phyloP scores from a whole-genome alignment of 2,113 vertebrate genomes.

The Eubucco bourcierii region DNA sequence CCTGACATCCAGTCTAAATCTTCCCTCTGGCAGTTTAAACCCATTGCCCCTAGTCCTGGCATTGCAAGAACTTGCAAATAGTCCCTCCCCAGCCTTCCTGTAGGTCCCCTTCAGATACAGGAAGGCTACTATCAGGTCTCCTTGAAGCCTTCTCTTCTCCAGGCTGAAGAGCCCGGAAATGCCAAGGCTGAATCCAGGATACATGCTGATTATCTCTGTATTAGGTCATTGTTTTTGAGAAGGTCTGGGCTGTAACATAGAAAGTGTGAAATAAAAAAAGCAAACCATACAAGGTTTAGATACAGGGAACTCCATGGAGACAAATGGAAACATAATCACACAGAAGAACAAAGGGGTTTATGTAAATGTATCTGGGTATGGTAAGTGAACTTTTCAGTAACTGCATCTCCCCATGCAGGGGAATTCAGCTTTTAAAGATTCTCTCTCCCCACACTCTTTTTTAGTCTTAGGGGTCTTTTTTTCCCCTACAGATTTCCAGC shows the following conservation, averaged over 20 bases:
- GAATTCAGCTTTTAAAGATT: constrained; percentile 22
- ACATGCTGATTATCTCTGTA: neutral
- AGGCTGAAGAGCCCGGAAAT: no score
- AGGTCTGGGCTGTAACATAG: neutral
- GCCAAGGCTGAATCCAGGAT: neutral
- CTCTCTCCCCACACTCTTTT: neutral
- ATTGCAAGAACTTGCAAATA: no score
- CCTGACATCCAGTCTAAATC: no score
- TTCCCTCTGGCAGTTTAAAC: no score
- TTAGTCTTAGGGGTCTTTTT: neutral
- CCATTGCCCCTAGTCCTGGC: no score
- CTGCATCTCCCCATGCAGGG: neutral
- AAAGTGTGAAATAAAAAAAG: neutral
- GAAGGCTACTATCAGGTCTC: no score
- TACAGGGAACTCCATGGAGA: neutral
- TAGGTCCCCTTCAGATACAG: no score
- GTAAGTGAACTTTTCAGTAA: neutral
- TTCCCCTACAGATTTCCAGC: neutral
- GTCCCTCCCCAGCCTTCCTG: no score
- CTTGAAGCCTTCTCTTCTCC: no score
- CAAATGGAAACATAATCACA: constrained; percentile 14
- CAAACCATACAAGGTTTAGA: neutral
- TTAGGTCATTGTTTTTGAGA: neutral
- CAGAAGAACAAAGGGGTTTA: constrained; percentile 31
- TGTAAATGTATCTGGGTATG: neutral